Base-by-base conservation (phyloP, 1,140 invertebrate genomes). In the Drosophila arawakana region DNA sequence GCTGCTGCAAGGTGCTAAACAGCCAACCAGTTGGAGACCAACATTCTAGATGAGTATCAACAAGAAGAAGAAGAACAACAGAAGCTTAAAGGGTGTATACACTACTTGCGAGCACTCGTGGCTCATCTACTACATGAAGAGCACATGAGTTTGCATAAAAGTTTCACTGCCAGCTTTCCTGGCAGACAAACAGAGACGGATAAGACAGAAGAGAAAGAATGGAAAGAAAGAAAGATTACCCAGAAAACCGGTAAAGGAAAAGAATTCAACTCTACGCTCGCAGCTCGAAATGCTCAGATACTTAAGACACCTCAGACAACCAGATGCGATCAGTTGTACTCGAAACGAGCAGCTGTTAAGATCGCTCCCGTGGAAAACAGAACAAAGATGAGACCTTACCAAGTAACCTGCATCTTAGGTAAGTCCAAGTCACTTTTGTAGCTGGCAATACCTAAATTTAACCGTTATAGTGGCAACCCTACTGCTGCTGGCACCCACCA, bases 101-200 rank as follows among this genome's bases (percentile, higher is more conserved):
- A 30, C 4, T 30, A 30, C 25, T 30, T 30, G 25, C 54, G 46
- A 13, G 57, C 47, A 57, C 25, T 25, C 10, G 49, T 49, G 30
- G 55, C 67, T 69, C 67, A 76, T 74, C 25, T 25, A 25, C 25
- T 30, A 78, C 61, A 79, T 73, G 66, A 69, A 61, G 67, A 72
- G 58, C 81, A 82, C 68, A 83, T 83, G 77, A 80, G 77, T 74
- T 89, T 89, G 84, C 84, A 88, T 81, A 89, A 88, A 61, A 83
- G 81, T 89, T 88, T 89, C 84, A 89, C 83, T 80, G 78, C 77
- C 43, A 52, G 21, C 82, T 86, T 86, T 86, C 83, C 72, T 79
- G 66, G 73, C 66, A 39, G 47, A 62, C 50, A 63, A 71, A 57
- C 49, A 44, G 73, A 71, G 60, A 49, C 52, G 39, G 25, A 47